These are phyloP conservation scores for Gallinago jamesoni DNA, from an alignment of 2,113 vertebrate genomes.

Conservation along the genomic window DNA sequence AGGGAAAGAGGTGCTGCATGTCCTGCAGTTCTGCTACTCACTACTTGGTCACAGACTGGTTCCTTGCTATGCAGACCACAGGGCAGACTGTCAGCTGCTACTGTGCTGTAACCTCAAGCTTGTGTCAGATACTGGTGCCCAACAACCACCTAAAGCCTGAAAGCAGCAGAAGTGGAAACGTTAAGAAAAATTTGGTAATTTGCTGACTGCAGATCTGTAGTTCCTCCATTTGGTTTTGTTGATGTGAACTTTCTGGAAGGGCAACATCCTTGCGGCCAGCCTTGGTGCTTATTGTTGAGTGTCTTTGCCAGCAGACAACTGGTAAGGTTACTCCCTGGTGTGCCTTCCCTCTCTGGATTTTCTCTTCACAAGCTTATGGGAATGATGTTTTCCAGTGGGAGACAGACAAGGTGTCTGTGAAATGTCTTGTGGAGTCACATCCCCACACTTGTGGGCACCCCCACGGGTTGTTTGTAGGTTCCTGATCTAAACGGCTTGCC, in stretches of 20 bases:
- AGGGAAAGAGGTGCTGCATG: neutral
- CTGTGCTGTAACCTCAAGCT: neutral
- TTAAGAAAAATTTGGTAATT: neutral
- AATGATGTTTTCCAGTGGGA: neutral
- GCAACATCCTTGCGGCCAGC: neutral
- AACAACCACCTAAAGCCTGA: neutral
- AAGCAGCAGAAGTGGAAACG: neutral
- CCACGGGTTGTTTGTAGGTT: neutral
- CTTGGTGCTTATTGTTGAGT: neutral
- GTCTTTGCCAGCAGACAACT: neutral
- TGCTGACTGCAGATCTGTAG: neutral
- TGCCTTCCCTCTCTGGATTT: neutral
- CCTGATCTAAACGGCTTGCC: neutral
- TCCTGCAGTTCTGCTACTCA: neutral
- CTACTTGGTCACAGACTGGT: neutral
- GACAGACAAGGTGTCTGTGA: neutral
- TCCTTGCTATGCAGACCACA: neutral
- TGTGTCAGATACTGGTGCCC: neutral
- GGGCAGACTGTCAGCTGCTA: neutral
- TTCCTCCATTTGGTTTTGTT: neutral
- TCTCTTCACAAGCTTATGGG: neutral
- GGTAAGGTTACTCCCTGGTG: neutral
- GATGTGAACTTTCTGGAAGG: neutral
- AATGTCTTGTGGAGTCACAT: neutral
- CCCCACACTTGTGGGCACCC: neutral